Conservation (phyloP, 2,113 vertebrate species). For the Aegithalos caudatus region DNA sequence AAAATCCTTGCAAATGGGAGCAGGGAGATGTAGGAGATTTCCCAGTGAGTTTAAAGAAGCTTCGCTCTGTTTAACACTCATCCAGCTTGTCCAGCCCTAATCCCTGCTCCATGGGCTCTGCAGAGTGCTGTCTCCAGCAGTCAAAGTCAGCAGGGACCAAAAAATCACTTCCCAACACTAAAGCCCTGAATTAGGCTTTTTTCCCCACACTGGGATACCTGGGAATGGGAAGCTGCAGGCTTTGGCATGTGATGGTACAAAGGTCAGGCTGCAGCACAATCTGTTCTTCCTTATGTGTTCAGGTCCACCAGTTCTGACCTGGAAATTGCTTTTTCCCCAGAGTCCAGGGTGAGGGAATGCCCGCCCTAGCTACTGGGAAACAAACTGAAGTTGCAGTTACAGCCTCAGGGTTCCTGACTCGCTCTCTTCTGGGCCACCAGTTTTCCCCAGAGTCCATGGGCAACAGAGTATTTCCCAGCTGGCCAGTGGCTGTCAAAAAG, state of each 20-base stretch:
- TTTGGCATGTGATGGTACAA: not conserved
- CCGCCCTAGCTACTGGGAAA: not conserved
- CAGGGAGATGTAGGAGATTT: not conserved
- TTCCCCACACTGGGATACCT: not conserved
- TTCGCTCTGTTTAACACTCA: not conserved
- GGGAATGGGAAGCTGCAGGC: not conserved
- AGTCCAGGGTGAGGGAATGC: not conserved
- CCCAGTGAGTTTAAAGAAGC: not conserved
- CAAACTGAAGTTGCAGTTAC: not conserved
- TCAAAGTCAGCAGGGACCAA: not conserved
- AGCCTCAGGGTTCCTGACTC: not conserved
- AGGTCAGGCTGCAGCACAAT: not conserved
- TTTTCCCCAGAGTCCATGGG: not conserved
- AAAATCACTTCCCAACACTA: not conserved
- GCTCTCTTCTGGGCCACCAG: not conserved
- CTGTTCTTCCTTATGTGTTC: rapidly evolving
- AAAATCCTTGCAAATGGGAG: not conserved
- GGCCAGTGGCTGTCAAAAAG: not conserved
- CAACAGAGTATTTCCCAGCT: not conserved
- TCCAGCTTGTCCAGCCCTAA: not conserved
- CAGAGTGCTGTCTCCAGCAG: not conserved
- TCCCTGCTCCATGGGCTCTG: not conserved
- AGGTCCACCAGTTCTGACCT: not conserved
- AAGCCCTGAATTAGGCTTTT: not conserved
- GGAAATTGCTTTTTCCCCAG: not conserved